Base-by-base conservation (phyloP, 1,140 invertebrate genomes). In the Colletes latitarsis region DNA sequence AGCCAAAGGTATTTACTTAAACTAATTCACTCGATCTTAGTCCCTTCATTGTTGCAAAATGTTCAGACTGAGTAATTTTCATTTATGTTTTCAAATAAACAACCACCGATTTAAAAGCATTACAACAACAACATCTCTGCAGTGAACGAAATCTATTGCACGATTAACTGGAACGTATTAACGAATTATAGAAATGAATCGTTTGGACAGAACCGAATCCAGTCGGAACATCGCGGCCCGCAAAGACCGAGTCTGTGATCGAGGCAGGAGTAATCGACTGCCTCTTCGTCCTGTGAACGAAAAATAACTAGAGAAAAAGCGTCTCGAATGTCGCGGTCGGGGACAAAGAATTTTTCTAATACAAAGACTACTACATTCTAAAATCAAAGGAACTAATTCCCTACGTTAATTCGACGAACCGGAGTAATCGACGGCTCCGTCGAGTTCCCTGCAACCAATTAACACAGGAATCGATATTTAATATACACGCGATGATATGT, bases 371-470 rank as follows among this genome's bases (percentile, higher is more conserved):
- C 49, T 46, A 55, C 62, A 9, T 8, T 39, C 30, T 58, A 52
- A 41, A 69, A 69, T 63, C 43, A 64, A 82, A 53, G 49, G 12
- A 74, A 85, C 55, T 19, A 74, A 85, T 67, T n/a, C 8, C 17
- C 57, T 81, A 78, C 70, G 58, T 77, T 77, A 66, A 82, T 64
- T 64, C 73, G 63, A 82, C 76, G 72, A 71, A 62, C 89, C 90
- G 91, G 92, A 93, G 92, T 92, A 72, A 78, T 92, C 92, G 84
- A 93, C 92, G 88, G 88, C 58, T 10, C 53, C 52, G 60, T 64
- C 84, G 69, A 79, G 77, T 63, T 77, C 63, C 63, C 80, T 76
- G 87, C 81, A 88, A 88, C 83, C 49, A 73, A 88, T 70, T 17
- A 43, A 43, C 43, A 76, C 57, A 82, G 70, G 74, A 82, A 75